phyloP scores from a whole-genome alignment of 2,113 vertebrate genomes.

The Daphoenositta chrysoptera region DNA sequence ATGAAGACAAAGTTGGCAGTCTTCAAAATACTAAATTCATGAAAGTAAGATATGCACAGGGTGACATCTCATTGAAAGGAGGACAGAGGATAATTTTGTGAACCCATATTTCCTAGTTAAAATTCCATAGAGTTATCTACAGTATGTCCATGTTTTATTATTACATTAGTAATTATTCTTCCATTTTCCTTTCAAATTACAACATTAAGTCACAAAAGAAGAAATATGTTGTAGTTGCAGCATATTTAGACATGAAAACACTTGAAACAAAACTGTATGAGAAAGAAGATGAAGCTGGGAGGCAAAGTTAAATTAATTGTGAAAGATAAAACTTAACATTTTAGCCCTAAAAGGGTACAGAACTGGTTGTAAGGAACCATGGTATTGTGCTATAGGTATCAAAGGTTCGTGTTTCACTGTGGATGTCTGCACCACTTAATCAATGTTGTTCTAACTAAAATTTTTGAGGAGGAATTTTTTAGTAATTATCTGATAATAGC shows the following conservation, averaged over 20 bases:
- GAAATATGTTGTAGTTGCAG: not conserved
- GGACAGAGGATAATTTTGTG: slow-evolving; percentile 23
- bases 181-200: slow-evolving; percentile 54
- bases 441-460: slow-evolving; percentile 10
- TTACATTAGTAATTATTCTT: slow-evolving; percentile 41
- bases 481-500: not conserved
- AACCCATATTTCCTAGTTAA: slow-evolving; percentile 51
- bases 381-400: not conserved
- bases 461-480: not conserved
- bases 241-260: not conserved
- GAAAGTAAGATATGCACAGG: slow-evolving; percentile 36
- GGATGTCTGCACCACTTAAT: not conserved
- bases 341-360: not conserved
- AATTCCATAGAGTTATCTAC: slow-evolving; percentile 33
- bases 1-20: slow-evolving; percentile 28
- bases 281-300: not conserved
- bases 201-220: slow-evolving; percentile 12
- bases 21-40: slow-evolving; percentile 24
- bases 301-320: not conserved
- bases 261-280: not conserved
- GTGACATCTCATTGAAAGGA: slow-evolving; percentile 25
- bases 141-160: slow-evolving; percentile 26
- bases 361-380: not conserved
- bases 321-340: not conserved
- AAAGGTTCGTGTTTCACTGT: not conserved